Evolutionary conservation across 2,797 vertebrate species (phyloP).

Genomic region (Arctocebus calabarensis): DNA sequence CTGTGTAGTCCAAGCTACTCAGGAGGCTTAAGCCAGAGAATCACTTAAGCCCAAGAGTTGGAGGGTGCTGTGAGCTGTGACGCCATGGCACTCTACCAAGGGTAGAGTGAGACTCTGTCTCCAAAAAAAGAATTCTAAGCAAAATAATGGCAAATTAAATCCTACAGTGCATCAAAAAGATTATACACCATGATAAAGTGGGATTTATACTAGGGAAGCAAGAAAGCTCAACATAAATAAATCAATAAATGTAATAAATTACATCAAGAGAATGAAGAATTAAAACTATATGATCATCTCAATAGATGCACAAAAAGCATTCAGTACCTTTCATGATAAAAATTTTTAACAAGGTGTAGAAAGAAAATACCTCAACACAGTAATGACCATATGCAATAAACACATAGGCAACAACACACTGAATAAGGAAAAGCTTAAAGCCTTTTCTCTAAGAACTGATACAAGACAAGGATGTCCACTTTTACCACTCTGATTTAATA

Average conservation of each 20-base stretch:
- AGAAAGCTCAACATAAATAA: neutral
- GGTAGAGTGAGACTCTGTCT: too few species aligned
- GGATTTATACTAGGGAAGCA: neutral
- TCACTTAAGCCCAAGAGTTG: too few species aligned
- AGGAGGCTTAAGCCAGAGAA: too few species aligned
- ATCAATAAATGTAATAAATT: neutral
- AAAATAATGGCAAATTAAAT: neutral
- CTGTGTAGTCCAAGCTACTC: too few species aligned
- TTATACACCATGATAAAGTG: neutral
- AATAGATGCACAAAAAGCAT: neutral
- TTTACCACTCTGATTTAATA: too few species aligned
- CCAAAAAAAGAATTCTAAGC: neutral
- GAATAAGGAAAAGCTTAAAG: neutral
- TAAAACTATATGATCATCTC: neutral
- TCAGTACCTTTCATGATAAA: neutral
- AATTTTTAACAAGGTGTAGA: neutral
- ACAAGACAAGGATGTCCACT: too few species aligned
- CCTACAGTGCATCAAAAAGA: neutral
- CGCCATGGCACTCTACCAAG: too few species aligned
- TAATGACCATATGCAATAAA: neutral
- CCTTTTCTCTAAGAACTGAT: neutral
- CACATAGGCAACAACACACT: neutral
- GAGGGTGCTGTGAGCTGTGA: too few species aligned
- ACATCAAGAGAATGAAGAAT: neutral
- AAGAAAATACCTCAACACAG: neutral